phyloP scores from a whole-genome alignment of 2,113 vertebrate genomes.

The Zosterops borbonicus region DNA sequence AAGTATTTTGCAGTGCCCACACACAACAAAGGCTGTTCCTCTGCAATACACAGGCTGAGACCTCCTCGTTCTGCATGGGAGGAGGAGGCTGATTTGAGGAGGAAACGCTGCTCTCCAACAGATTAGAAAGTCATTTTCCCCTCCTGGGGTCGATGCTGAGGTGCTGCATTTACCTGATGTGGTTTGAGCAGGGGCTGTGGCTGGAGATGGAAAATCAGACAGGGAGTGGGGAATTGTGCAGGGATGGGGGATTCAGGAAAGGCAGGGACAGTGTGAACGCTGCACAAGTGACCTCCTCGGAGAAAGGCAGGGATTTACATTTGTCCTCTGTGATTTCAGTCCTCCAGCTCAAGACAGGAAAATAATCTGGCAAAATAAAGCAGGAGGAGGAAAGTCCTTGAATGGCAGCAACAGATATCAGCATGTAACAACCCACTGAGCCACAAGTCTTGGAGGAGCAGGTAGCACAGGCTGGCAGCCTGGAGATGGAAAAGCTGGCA shows the following conservation, averaged over 20 bases:
- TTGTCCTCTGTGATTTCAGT: neutral
- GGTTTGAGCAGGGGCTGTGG: neutral
- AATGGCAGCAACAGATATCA: neutral
- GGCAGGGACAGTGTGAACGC: neutral
- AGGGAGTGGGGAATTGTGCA: neutral
- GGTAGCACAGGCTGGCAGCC: neutral
- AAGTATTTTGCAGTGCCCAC: neutral
- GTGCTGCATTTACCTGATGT: neutral
- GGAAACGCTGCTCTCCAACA: neutral
- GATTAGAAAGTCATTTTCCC: conserved; percentile 8
- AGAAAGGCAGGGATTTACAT: neutral
- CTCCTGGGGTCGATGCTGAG: neutral
- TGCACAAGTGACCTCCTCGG: rapidly evolving
- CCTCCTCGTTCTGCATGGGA: neutral
- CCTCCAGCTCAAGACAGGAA: neutral
- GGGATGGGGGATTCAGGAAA: neutral
- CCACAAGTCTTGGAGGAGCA: neutral
- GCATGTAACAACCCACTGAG: rapidly evolving
- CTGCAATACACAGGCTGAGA: neutral
- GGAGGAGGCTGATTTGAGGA: neutral
- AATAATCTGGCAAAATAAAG: neutral
- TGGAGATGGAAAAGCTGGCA: neutral
- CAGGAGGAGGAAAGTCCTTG: neutral
- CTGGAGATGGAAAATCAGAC: neutral
- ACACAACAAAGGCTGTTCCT: neutral